Conservation (phyloP, 2,797 vertebrate species). For the Taenioides sp. region DNA sequence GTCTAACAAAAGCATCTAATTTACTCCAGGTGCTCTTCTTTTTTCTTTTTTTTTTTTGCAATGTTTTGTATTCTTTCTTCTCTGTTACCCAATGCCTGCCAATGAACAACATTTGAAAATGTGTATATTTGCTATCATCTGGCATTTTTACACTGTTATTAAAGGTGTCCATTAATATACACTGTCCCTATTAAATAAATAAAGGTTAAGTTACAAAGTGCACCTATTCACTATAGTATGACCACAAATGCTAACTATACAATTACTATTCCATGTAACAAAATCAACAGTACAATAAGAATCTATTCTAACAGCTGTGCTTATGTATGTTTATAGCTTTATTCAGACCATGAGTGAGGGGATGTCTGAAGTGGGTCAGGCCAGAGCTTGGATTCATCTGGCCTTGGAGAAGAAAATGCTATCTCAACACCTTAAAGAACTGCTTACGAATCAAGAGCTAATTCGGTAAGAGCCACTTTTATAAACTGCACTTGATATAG, state of each 20-base stretch:
- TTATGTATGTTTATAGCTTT: slow-evolving; percentile 75
- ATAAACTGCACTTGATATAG: background rate
- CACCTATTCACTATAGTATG: background rate
- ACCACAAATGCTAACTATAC: background rate
- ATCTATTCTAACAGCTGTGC: slow-evolving; percentile 1
- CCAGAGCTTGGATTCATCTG: slow-evolving; percentile 93
- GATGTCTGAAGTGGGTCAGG: slow-evolving; percentile 92
- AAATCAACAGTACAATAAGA: background rate
- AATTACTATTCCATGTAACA: background rate
- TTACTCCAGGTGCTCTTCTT: no score
- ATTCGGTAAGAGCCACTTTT: slow-evolving; percentile 79
- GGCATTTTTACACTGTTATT: no score
- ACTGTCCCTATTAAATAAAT: no score
- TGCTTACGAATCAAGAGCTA: slow-evolving; percentile 89
- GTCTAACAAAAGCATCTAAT: no score
- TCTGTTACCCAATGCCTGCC: no score
- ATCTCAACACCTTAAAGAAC: slow-evolving; percentile 93
- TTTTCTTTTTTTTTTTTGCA: no score
- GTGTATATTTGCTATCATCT: no score
- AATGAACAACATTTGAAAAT: no score
- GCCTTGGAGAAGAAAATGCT: slow-evolving; percentile 96
- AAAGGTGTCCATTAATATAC: no score
- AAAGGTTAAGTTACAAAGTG: no score
- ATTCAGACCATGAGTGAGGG: slow-evolving; percentile 94
- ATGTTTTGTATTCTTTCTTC: no score